A percentile compares a stretch with the other conserved stretches of the same genome.
These are phyloP conservation scores for Petrophora chlorosata DNA, from an alignment of 2,888 invertebrate genomes.

Conservation along the genomic window DNA sequence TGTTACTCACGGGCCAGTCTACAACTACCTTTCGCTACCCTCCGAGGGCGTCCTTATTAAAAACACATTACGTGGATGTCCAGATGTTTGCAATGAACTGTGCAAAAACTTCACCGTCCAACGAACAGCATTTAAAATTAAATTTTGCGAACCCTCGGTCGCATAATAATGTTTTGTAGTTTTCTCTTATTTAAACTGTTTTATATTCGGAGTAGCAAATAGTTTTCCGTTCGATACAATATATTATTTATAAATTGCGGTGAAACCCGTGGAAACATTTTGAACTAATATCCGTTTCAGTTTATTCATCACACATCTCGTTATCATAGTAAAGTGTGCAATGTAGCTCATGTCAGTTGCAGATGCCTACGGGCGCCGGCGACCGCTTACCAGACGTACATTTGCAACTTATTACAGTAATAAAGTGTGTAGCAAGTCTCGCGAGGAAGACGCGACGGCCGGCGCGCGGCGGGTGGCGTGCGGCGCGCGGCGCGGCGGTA, in stretches of 20 bases:
- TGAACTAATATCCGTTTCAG: too few relatives aligned
- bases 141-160: constrained; percentile 19
- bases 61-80: constrained; percentile 41
- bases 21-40: constrained; percentile 14
- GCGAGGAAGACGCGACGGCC: too few relatives aligned
- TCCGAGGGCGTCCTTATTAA: constrained; percentile 31
- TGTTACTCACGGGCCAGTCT: constrained; percentile 28
- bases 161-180: constrained; percentile 17
- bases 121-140: constrained; percentile 22
- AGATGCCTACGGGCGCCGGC: too few relatives aligned
- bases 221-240: background rate
- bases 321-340: too few relatives aligned
- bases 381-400: too few relatives aligned
- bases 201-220: background rate
- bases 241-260: background rate
- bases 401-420: too few relatives aligned
- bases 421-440: too few relatives aligned
- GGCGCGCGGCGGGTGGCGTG: background rate
- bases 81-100: constrained; percentile 37
- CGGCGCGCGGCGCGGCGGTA: background rate
- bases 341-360: too few relatives aligned
- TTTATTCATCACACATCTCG: too few relatives aligned
- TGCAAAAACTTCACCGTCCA: constrained; percentile 20
- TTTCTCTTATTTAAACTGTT: background rate
- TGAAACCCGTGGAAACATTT: too few relatives aligned